Base-by-base conservation (phyloP, 1,140 invertebrate genomes). In the Lasioglossum albipes region DNA sequence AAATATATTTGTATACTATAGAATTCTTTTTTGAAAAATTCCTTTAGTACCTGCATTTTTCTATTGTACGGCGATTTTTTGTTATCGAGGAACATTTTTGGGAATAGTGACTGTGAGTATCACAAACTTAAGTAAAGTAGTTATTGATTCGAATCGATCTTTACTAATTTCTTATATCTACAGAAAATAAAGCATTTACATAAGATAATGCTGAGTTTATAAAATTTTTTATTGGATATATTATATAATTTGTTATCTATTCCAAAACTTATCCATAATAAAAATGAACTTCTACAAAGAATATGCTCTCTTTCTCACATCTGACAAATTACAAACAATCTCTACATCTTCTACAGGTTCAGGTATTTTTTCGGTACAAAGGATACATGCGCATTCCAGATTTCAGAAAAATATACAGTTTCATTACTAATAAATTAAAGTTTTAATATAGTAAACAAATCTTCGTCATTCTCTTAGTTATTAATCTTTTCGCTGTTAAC, bases 1-100 rank as follows among this genome's bases (percentile, higher is more conserved):
- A 62, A 81, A 81, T 81, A 67, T 72, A 68, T 76, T 76, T 72
- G n/a, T 75, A 41, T 83, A 52, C 18, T 52, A 61, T 52, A 49
- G 7, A 42, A 22, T 45, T 41, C n/a, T 45, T 27, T 45, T 22
- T 62, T 20, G 12, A 64, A 7, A 68, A 57, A 20, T 22, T 77
- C 16, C 13, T 31, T 7, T 31, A n/a, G 42, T 49, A 49, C 22
- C 27, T 45, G 16, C 59, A 0, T 62, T 52, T 67, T 69, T 45
- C 2, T 54, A 41, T 64, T 7, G 59, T 69, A 76, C 22, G n/a
- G 13, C n/a, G 22, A 22, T 68, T 49, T 10, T 27, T 49, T 42
- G 27, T 22, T 12, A 45, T 61, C 2, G 20, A 66, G 20, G 52
- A 65, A 65, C 27, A 22, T 27, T 64, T 45, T 18, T 59, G 31